Base-by-base conservation (phyloP, 2,888 invertebrate species). In the Diadromus collaris region DNA sequence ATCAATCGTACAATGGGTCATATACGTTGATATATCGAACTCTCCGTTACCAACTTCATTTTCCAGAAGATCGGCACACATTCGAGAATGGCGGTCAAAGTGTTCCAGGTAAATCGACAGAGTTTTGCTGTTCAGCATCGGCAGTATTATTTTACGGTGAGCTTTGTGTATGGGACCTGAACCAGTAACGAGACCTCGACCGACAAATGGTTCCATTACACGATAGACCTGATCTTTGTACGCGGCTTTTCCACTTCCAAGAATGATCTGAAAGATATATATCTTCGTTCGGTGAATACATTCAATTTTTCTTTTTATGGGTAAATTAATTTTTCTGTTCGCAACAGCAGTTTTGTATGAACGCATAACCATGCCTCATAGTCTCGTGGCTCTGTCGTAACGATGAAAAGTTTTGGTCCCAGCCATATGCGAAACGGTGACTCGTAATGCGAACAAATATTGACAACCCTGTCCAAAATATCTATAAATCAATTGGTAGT, bases 391-490 rank as follows among this genome's bases (percentile, higher is more conserved):
- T 84, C 79, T 9, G 83, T 80, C 5, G 83, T 32, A n/a, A 82
- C 76, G 19, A 85, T 46, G n/a, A 82, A 78, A n/a, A 84, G 76
- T 70, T 82, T 83, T 32, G 84, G 83, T 44, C 85, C 85, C 46
- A 85, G 68, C 85, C 85, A 85, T 16, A 85, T 54, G 10, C 85
- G 84, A 64, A 81, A 80, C 1, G 82, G 81, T 24, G 84, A 71
- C 24, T 82, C 79, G 67, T 84, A 80, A 48, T 67, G 58, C 2
- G 38, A 48, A 34, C 76, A 74, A 16, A 83, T 34, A 29, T 81
- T 73, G 19, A 60, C 54, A 7, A 85, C 56, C 46, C 61, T 76
- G 7, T 82, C 65, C 60, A 85, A 61, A 7, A 73, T 77, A 38
- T 85, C 84, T 85, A 64, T 44, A 27, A 60, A 54, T 19, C 58